These are phyloP conservation scores for Turdus rufiventris DNA, from an alignment of 2,113 vertebrate species.

Conservation along the genomic window DNA sequence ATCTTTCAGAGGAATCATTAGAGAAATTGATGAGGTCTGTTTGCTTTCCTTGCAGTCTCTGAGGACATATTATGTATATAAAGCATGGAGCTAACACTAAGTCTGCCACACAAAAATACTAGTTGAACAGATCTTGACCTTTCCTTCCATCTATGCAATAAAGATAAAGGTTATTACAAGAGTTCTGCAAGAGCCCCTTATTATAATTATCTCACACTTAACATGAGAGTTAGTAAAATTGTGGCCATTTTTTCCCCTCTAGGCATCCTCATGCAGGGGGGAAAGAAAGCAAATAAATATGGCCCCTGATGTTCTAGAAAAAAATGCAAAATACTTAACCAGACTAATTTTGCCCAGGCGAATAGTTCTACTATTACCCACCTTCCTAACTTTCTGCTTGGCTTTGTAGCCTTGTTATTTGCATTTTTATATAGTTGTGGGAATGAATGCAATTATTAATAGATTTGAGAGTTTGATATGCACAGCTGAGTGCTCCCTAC, in stretches of 20 bases:
- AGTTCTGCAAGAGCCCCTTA: not conserved
- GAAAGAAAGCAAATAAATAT: not conserved
- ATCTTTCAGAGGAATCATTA: conserved; percentile 69
- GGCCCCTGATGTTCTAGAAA: not conserved
- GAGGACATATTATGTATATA: conserved; percentile 54
- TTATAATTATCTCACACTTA: not conserved
- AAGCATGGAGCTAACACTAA: not conserved
- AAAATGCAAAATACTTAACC: not conserved
- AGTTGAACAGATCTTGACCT: conserved; percentile 46
- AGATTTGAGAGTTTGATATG: not conserved
- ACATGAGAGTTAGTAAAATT: not conserved
- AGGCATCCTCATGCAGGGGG: fast-evolving
- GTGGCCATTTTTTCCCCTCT: not conserved
- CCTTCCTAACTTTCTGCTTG: not conserved
- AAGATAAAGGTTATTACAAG: conserved; percentile 41
- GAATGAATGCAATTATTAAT: not conserved
- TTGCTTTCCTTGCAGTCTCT: conserved; percentile 65
- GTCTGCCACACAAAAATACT: conserved; percentile 24
- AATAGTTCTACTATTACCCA: not conserved
- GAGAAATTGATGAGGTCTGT: conserved; percentile 72
- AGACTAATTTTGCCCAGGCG: not conserved
- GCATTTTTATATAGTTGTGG: not conserved
- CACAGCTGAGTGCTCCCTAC: not conserved
- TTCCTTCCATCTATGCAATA: conserved; percentile 23
- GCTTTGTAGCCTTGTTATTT: not conserved